Evolutionary conservation across 1,140 invertebrate genomes (phyloP).

Genomic region (Cephus cinctus): DNA sequence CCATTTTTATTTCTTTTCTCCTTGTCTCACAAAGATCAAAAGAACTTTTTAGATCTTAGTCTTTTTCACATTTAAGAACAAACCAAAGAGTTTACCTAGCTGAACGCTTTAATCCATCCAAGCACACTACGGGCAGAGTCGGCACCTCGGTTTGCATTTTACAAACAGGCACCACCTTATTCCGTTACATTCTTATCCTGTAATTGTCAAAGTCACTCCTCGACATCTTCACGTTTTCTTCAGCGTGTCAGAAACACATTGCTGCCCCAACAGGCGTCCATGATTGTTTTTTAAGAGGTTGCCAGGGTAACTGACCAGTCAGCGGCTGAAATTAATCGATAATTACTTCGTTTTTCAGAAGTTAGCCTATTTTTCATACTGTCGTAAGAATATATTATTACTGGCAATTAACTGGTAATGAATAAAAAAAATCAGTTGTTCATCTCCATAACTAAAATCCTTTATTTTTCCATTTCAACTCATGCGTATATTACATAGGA

Average conservation of each 20-base stretch:
- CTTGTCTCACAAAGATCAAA: constrained; percentile 44
- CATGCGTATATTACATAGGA: too few relatives aligned
- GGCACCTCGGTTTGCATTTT: constrained; percentile 53
- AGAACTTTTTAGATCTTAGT: constrained; percentile 40
- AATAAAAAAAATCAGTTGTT: too few relatives aligned
- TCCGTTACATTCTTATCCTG: background rate
- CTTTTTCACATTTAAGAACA: too few relatives aligned
- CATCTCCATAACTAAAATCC: too few relatives aligned
- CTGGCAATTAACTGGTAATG: too few relatives aligned
- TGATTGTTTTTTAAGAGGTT: constrained; percentile 34
- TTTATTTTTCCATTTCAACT: too few relatives aligned
- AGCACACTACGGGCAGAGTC: constrained; percentile 45
- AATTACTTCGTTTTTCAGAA: too few relatives aligned
- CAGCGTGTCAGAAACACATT: constrained; percentile 15
- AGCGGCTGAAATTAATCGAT: too few relatives aligned
- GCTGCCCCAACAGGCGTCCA: constrained; percentile 25
- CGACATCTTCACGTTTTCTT: background rate
- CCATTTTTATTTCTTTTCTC: constrained; percentile 43
- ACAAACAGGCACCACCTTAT: constrained; percentile 14
- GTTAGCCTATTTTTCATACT: too few relatives aligned
- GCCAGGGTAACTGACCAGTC: constrained; percentile 20
- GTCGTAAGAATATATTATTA: too few relatives aligned
- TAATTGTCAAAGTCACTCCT: background rate
- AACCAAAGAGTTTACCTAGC: constrained; percentile 45
- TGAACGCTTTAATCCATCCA: constrained; percentile 33